Percentiles rank a stretch among this genome's conserved stretches.
These are phyloP conservation scores for Petrophora chlorosata DNA, from an alignment of 2,888 invertebrate genomes.

Conservation along the genomic window DNA sequence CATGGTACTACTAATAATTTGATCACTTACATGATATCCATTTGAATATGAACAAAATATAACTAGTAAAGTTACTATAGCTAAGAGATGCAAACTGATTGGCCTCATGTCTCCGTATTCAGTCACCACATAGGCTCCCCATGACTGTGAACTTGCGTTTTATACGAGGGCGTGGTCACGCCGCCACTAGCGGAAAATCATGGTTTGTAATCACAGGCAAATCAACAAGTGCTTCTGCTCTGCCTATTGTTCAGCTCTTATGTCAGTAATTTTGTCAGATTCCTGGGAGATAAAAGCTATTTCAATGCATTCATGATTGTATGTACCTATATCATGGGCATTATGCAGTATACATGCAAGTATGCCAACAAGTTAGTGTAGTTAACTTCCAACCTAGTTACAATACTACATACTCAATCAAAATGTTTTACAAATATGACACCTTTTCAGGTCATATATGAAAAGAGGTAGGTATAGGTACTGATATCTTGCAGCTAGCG, in stretches of 20 bases:
- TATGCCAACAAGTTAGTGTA: no score
- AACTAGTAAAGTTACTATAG: slow-evolving; percentile 47
- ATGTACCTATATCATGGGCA: no score
- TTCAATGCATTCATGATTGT: background rate
- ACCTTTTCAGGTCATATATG: no score
- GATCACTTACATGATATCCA: slow-evolving; percentile 60
- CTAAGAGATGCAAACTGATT: slow-evolving; percentile 44
- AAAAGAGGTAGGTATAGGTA: no score
- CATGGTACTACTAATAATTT: background rate
- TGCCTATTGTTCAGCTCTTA: slow-evolving; percentile 20
- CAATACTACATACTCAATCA: no score
- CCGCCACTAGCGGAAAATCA: slow-evolving; percentile 65
- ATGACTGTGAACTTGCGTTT: slow-evolving; percentile 78
- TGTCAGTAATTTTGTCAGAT: slow-evolving; percentile 3
- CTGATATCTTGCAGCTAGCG: no score
- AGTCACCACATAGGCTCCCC: slow-evolving; percentile 58
- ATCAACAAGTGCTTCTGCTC: slow-evolving; percentile 44
- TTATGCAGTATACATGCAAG: no score
- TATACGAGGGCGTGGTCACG: slow-evolving; percentile 78
- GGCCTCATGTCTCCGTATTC: slow-evolving; percentile 60
- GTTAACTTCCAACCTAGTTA: no score
- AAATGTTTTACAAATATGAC: no score
- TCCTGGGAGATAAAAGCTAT: background rate
- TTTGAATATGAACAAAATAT: slow-evolving; percentile 45
- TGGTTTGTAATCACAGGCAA: slow-evolving; percentile 57